Base-by-base conservation (phyloP, 2,797 vertebrate genomes). In the Toxotes lorentzi region DNA sequence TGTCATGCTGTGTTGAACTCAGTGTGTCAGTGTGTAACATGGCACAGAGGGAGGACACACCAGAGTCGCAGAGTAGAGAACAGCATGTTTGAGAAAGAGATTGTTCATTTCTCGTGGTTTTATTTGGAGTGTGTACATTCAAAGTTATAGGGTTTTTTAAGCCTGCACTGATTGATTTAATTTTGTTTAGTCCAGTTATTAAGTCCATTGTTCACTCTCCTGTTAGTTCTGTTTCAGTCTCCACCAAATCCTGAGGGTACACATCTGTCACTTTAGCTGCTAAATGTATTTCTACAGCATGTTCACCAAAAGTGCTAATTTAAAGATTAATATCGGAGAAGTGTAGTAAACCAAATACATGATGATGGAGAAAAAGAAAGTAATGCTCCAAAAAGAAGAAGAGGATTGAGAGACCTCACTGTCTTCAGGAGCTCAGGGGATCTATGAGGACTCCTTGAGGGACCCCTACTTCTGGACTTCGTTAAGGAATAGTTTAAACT, bases 31-130 rank as follows among this genome's bases (percentile, higher is more conserved):
- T 13, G 64, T 76, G 73, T 40, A 35, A 40, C 70, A 48, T 8
- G 45, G 32, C 59, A 19, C 71, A 48, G 38, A 60, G 62, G 45
- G 40, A 76, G 34, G 64, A 60, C 66, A 19, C 35, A 8, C 14
- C 50, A 30, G 17, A 51, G 35, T 59, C 59, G 27, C 27, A 4
- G 38, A 57, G 71, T 34, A 21, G 54, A 51, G 57, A 63, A 21
- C 12, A n/a, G 30, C 7, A 67, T 70, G 69, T 67, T 67, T 54
- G 69, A 62, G 48, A 5, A 27, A 27, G 50, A 53, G 23, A 13
- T 2, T 6, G 50, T 53, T 53, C 27, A 51, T 50, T 48, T n/a
- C 2, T 48, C 45, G 9, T 23, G 23, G 50, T 13, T 27, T 24
- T 4, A 8, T 50, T 23, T n/a, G 38, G 38, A 40, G 35, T 9